Base-by-base conservation (phyloP, 1,140 invertebrate genomes). In the Caligus rogercresseyi region DNA sequence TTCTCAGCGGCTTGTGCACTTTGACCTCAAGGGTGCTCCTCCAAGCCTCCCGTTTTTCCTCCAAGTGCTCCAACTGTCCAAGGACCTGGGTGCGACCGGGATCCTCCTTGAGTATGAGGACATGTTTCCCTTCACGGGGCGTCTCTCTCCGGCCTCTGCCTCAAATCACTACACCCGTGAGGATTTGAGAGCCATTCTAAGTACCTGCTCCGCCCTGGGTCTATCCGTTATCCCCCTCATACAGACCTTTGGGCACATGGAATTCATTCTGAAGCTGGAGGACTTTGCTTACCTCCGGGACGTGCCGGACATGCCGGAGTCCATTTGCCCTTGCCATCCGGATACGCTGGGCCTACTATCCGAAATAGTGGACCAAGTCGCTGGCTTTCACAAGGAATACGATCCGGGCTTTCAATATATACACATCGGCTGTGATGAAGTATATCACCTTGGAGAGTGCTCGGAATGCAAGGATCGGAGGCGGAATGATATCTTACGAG, bases 11-110 rank as follows among this genome's bases (percentile, higher is more conserved):
- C 23, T 62, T 14, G 52, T 62, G n/a, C 90, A 94, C 72, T 73
- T 95, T 1, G 90, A 94, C 75, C 74, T 94, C 1, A 94, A 95
- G 73, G 90, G 90, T n/a, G 87, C 86, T 0, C 87, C 90, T 1
- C 85, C 86, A 0, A 83, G 80, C 66, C 68, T 87, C 0, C 69
- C 70, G n/a, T 85, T 81, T 71, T 79, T 87, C 26, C 79, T 80
- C 68, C 78, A 83, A 60, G 66, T 93, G 0, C 79, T 95, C 54
- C 81, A 82, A 3, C 73, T 89, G 62, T 69, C 94, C 0, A 82
- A 81, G 68, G 77, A 78, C 54, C 71, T 89, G 65, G 77, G 80
- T 21, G 78, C 77, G 4, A 82, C 74, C 21, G 75, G 73, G 4
- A 56, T 78, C 19, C 68, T 78, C 0, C 67, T 78, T 11, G 77